A percentile compares a stretch with the other conserved stretches of the same genome.
Conservation (phyloP, 2,888 invertebrate species). For the Salpingus planirostris region DNA sequence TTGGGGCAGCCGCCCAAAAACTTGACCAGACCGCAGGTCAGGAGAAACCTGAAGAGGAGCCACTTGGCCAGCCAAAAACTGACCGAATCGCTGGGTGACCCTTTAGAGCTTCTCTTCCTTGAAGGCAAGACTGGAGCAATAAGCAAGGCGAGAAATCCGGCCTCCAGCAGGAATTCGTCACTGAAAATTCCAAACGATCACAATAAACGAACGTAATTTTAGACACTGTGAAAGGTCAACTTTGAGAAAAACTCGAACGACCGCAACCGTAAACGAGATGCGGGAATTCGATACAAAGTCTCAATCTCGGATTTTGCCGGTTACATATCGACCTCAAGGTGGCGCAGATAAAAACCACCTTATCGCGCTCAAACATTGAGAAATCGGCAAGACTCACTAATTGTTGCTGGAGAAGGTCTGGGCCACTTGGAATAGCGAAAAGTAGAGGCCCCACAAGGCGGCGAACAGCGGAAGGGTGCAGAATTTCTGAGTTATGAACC, state of each 20-base stretch:
- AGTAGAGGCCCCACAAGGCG: slow-evolving; percentile 59
- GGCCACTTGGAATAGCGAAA: slow-evolving; percentile 67
- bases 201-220: too few relatives aligned
- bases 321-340: too few relatives aligned
- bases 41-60: slow-evolving; percentile 63
- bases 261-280: too few relatives aligned
- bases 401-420: slow-evolving; percentile 66
- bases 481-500: slow-evolving; percentile 52
- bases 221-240: too few relatives aligned
- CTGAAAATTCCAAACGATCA: too few relatives aligned
- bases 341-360: too few relatives aligned
- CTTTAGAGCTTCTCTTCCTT: slow-evolving; percentile 37
- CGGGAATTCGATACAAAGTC: too few relatives aligned
- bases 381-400: slow-evolving; percentile 47
- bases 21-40: slow-evolving; percentile 64
- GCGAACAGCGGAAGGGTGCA: slow-evolving; percentile 54
- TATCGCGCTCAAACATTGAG: too few relatives aligned
- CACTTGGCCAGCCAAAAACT: slow-evolving; percentile 62
- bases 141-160: slow-evolving; percentile 59
- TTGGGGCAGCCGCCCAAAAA: slow-evolving; percentile 60
- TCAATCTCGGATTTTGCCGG: too few relatives aligned
- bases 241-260: too few relatives aligned
- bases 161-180: slow-evolving; percentile 66
- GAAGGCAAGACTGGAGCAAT: slow-evolving; percentile 54
- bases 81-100: slow-evolving; percentile 45